These are phyloP conservation scores for Styela clava DNA, from an alignment of 23 tunicate species.

Conservation along the genomic window DNA sequence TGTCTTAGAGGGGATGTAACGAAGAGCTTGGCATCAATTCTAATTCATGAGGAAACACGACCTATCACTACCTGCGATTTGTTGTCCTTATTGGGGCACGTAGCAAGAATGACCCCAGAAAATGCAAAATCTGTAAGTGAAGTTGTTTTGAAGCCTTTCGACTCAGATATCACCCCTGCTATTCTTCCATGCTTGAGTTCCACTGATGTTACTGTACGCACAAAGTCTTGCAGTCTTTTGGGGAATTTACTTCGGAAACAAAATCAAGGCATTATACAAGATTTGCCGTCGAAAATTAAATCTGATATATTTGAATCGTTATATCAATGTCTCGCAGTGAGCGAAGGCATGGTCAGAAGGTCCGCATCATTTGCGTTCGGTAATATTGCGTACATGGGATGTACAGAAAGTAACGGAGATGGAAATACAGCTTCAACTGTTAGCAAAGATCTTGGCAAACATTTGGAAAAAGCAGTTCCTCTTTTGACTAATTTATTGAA, in stretches of 20 bases:
- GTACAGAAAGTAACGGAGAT: background rate
- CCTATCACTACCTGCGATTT: constrained; percentile 22
- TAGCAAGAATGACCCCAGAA: constrained; percentile 8
- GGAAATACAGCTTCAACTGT: background rate
- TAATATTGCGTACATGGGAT: constrained; percentile 25
- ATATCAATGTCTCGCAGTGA: constrained; percentile 10
- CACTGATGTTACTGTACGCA: constrained; percentile 16
- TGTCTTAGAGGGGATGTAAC: constrained; percentile 9
- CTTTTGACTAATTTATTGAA: constrained; percentile 8
- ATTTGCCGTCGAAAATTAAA: background rate
- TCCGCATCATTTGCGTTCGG: constrained; percentile 32
- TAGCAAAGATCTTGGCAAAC: constrained; percentile 12
- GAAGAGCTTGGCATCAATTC: constrained; percentile 1
- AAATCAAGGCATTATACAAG: constrained; percentile 1
- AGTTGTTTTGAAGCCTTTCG: background rate
- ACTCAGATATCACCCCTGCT: background rate
- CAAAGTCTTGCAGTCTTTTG: constrained; percentile 33
- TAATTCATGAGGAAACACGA: background rate
- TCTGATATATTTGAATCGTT: constrained; percentile 18
- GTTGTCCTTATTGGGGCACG: constrained; percentile 21
- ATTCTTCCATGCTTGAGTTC: constrained; percentile 14
- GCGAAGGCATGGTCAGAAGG: constrained; percentile 9
- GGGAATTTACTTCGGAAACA: constrained; percentile 33
- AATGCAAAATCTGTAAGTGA: constrained; percentile 1
- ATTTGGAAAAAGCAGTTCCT: constrained; percentile 26